Evolutionary conservation across 2,797 vertebrate species (phyloP).

Genomic region (Alectoris magna): DNA sequence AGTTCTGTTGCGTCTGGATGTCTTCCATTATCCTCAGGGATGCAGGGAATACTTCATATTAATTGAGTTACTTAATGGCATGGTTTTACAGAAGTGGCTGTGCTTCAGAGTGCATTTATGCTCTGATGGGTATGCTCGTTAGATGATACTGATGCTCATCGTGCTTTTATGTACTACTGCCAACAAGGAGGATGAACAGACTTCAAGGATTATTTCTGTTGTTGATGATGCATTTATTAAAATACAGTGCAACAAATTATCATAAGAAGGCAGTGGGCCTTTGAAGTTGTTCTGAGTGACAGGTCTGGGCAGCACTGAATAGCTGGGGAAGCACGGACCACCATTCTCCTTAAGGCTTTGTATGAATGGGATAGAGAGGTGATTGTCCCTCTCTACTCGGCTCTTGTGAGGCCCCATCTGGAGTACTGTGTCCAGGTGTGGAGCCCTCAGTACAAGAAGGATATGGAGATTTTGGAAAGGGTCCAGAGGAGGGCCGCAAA

Average conservation of each 20-base stretch:
- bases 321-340: neutral
- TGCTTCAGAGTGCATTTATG: neutral
- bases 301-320: neutral
- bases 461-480: no score
- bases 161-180: neutral
- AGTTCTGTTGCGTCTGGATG: neutral
- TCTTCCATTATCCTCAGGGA: neutral
- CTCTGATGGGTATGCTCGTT: neutral
- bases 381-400: no score
- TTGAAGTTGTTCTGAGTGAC: neutral
- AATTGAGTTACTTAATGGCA: neutral
- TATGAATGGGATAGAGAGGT: no score
- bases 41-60: neutral
- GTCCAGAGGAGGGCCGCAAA: no score
- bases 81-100: neutral
- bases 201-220: neutral
- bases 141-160: neutral
- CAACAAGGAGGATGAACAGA: neutral
- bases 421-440: no score
- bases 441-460: no score
- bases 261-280: neutral
- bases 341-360: neutral
- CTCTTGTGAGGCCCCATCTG: no score
- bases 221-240: neutral
- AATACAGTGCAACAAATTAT: neutral